Conservation (phyloP, 2,113 vertebrate genomes). For the Romanogobio albipinnatus region DNA sequence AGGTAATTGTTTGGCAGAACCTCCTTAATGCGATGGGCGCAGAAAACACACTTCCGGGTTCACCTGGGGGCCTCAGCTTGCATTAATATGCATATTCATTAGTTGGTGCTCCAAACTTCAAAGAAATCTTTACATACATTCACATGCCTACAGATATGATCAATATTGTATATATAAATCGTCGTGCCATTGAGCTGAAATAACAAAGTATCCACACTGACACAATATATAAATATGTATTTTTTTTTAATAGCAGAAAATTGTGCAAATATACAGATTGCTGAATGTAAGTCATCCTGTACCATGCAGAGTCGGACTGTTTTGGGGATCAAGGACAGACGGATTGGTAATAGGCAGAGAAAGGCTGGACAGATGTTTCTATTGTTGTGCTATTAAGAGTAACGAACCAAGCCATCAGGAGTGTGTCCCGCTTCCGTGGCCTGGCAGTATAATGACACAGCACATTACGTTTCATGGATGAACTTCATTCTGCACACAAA, state of each 20-base stretch:
- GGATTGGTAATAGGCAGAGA: constrained; percentile 36
- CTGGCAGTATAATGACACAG: constrained; percentile 53
- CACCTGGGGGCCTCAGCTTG: constrained; percentile 63
- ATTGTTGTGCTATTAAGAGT: constrained; percentile 88
- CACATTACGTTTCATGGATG: constrained; percentile 56
- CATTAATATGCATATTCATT: background rate
- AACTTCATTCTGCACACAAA: constrained; percentile 50
- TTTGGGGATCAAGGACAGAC: constrained; percentile 12
- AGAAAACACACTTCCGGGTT: constrained; percentile 72
- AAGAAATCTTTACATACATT: background rate
- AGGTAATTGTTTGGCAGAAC: background rate
- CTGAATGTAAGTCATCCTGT: background rate
- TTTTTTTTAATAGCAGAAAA: background rate
- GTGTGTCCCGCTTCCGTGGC: constrained; percentile 51
- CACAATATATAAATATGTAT: background rate
- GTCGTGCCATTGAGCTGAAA: background rate
- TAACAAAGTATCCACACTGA: background rate
- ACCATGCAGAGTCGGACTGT: constrained; percentile 17
- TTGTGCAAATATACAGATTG: background rate
- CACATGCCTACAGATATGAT: background rate
- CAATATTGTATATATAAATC: background rate
- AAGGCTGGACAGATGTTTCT: constrained; percentile 77
- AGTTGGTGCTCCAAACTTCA: background rate
- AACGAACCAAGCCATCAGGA: constrained; percentile 82
- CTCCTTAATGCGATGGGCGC: constrained; percentile 39